A percentile compares a stretch with the other conserved stretches of the same genome.
Conservation (phyloP, 2,888 invertebrate genomes). For the Gortyna flavago region DNA sequence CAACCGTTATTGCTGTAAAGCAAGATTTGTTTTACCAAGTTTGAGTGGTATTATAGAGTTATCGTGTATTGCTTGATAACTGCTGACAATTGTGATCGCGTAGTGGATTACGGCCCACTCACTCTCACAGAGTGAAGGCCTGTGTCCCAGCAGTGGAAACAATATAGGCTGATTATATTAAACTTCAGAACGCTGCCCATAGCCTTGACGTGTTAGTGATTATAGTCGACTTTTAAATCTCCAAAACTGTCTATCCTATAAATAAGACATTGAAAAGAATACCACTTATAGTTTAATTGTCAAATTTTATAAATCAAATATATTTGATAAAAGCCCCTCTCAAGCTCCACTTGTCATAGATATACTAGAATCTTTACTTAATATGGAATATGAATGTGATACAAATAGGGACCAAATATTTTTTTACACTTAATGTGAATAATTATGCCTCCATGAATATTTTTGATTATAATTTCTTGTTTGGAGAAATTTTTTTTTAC, state of each 20-base stretch:
- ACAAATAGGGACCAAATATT: too few species aligned
- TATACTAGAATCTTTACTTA: too few species aligned
- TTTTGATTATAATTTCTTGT: too few species aligned
- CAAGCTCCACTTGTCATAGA: not conserved
- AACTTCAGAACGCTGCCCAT: not conserved
- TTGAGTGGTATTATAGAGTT: too few species aligned
- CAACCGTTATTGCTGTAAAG: not conserved
- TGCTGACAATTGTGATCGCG: too few species aligned
- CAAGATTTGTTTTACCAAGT: not conserved
- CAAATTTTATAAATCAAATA: not conserved
- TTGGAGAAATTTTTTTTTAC: too few species aligned
- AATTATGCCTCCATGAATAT: too few species aligned
- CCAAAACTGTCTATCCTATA: not conserved
- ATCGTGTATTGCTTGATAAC: not conserved
- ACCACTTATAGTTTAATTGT: not conserved
- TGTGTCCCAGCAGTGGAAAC: too few species aligned
- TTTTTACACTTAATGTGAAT: too few species aligned
- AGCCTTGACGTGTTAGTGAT: not conserved
- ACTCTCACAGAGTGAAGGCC: too few species aligned
- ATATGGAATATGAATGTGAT: too few species aligned
- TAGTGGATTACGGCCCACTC: too few species aligned
- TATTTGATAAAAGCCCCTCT: not conserved
- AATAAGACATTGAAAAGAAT: rapidly evolving
- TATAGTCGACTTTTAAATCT: not conserved
- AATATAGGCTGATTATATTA: not conserved